phyloP scores from a whole-genome alignment of 2,888 invertebrate species.

The Stenodera caucasica region DNA sequence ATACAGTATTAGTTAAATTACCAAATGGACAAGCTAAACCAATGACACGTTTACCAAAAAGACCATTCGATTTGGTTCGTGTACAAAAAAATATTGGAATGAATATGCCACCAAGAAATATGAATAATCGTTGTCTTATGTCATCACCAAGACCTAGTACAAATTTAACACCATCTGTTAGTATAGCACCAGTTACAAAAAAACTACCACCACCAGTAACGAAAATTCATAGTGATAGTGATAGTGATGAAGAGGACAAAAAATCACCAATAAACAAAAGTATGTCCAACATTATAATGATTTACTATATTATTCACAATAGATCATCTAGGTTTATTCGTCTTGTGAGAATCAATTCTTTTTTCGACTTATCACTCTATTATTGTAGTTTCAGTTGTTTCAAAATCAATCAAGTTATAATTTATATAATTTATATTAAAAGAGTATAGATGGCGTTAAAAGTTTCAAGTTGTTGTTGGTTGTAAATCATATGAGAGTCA shows the following conservation, averaged over 20 bases:
- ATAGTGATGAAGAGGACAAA: slow-evolving; percentile 48
- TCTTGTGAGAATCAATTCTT: too few relatives aligned
- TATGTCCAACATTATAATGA: slow-evolving; percentile 3
- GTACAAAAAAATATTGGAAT: slow-evolving; percentile 43
- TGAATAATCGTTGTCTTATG: not conserved
- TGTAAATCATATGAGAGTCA: too few relatives aligned
- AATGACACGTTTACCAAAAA: slow-evolving; percentile 52
- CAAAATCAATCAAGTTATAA: too few relatives aligned
- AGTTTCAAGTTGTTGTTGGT: not conserved
- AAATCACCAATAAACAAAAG: slow-evolving; percentile 5
- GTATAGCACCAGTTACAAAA: slow-evolving; percentile 56
- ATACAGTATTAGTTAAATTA: slow-evolving; percentile 54
- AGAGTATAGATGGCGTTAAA: not conserved
- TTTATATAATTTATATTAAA: not conserved
- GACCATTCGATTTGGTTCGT: slow-evolving; percentile 52
- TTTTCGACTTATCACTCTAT: too few relatives aligned
- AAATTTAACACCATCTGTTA: slow-evolving; percentile 57
- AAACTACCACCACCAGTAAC: slow-evolving; percentile 39
- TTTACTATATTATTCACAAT: not conserved
- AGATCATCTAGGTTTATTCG: too few relatives aligned
- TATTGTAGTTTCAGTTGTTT: too few relatives aligned
- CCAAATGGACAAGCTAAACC: slow-evolving; percentile 56
- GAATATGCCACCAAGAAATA: slow-evolving; percentile 12
- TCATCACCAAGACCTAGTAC: slow-evolving; percentile 35
- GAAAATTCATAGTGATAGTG: slow-evolving; percentile 44